Evolutionary conservation across 1,140 invertebrate genomes (phyloP).

Genomic region (Trinorchestia longiramus): DNA sequence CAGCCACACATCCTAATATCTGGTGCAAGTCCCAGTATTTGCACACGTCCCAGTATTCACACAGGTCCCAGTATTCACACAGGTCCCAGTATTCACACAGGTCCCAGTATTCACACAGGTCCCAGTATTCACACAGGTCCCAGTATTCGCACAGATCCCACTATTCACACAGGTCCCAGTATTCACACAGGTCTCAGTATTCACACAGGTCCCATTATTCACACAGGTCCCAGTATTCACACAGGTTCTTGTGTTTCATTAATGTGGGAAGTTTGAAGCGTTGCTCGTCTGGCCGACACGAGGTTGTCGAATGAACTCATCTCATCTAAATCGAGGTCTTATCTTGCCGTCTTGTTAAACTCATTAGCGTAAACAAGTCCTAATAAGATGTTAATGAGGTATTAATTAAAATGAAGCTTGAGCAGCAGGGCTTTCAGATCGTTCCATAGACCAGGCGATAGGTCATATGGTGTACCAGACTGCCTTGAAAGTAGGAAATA

Average conservation of each 20-base stretch:
- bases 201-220: not conserved
- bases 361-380: slow-evolving; percentile 53
- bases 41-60: too few species aligned
- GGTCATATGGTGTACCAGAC: not conserved
- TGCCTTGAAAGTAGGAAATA: not conserved
- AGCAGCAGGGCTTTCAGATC: not conserved
- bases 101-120: not conserved
- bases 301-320: not conserved
- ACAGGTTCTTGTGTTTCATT: too few species aligned
- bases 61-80: not conserved
- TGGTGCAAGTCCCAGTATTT: too few species aligned
- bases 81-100: not conserved
- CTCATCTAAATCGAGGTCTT: slow-evolving; percentile 13
- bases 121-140: not conserved
- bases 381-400: slow-evolving; percentile 45
- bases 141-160: not conserved
- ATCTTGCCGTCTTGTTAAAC: slow-evolving; percentile 24
- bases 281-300: not conserved
- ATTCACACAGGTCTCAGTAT: not conserved
- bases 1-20: too few species aligned
- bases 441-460: not conserved
- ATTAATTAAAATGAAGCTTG: slow-evolving; percentile 45
- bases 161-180: not conserved
- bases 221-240: not conserved
- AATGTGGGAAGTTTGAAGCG: not conserved